phyloP scores from a whole-genome alignment of 2,113 vertebrate genomes.

The Chelonoidis abingdonii region DNA sequence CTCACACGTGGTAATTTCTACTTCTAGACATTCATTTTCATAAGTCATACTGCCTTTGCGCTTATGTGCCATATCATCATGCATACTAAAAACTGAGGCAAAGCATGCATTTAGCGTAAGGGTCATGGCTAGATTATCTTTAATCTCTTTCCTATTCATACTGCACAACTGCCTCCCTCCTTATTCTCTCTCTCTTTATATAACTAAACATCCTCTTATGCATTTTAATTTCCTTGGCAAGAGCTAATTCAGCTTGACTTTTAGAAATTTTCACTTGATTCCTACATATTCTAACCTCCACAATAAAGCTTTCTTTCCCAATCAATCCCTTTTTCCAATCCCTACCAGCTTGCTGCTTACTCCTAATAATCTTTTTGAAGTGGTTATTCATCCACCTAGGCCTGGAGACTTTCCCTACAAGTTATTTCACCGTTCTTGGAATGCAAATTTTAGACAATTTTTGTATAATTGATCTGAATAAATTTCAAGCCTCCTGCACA shows the following conservation, averaged over 20 bases:
- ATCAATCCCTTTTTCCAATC: neutral
- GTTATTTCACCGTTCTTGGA: neutral
- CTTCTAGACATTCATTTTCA: neutral
- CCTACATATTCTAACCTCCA: neutral
- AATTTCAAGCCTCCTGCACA: neutral
- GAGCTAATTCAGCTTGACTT: neutral
- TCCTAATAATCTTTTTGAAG: neutral
- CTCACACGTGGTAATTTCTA: neutral
- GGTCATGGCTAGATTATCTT: no score
- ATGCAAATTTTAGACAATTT: neutral
- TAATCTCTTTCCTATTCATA: no score
- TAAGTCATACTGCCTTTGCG: neutral
- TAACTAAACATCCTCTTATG: neutral
- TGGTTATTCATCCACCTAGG: neutral
- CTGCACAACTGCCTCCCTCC: neutral
- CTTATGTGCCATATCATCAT: neutral
- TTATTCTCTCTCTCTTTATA: neutral
- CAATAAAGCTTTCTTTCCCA: neutral
- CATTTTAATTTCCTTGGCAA: neutral
- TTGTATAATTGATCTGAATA: neutral
- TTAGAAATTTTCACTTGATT: neutral
- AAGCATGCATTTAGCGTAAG: neutral
- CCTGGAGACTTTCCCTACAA: neutral
- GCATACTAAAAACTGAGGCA: neutral
- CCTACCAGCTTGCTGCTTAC: neutral